These are phyloP conservation scores for Dicaeum eximium DNA, from an alignment of 2,113 vertebrate genomes.

Conservation along the genomic window DNA sequence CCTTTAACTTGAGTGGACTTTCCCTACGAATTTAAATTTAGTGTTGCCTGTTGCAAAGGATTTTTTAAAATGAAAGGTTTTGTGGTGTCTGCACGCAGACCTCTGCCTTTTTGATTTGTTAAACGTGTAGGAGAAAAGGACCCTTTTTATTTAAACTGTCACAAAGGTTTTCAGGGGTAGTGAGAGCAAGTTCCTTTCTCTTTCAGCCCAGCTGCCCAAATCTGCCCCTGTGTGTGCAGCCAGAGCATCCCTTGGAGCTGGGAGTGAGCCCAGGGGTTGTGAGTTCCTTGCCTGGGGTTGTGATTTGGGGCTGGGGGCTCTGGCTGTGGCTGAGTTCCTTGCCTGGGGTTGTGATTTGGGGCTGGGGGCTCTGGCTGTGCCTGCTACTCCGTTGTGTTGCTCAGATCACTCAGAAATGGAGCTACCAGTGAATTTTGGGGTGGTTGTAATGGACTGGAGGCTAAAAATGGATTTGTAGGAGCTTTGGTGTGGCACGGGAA, in stretches of 20 bases:
- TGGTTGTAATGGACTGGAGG: fast-evolving
- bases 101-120: not conserved
- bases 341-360: not conserved
- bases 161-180: not conserved
- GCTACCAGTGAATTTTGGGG: fast-evolving
- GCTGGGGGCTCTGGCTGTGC: not conserved
- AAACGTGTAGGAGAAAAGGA: not conserved
- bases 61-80: not conserved
- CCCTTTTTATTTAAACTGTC: not conserved
- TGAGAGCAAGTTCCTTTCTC: not conserved
- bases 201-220: not conserved
- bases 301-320: not conserved
- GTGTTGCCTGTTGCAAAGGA: not conserved
- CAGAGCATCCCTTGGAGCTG: not conserved
- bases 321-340: not conserved
- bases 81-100: not conserved
- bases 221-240: not conserved
- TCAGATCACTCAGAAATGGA: not conserved
- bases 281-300: not conserved
- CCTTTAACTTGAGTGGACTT: not conserved
- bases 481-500: not conserved
- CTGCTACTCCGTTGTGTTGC: fast-evolving
- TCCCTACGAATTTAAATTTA: not conserved
- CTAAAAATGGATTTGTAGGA: not conserved
- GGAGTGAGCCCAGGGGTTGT: fast-evolving